Conservation (phyloP, 2,888 invertebrate genomes). For the Glyphotaelius pellucidus region DNA sequence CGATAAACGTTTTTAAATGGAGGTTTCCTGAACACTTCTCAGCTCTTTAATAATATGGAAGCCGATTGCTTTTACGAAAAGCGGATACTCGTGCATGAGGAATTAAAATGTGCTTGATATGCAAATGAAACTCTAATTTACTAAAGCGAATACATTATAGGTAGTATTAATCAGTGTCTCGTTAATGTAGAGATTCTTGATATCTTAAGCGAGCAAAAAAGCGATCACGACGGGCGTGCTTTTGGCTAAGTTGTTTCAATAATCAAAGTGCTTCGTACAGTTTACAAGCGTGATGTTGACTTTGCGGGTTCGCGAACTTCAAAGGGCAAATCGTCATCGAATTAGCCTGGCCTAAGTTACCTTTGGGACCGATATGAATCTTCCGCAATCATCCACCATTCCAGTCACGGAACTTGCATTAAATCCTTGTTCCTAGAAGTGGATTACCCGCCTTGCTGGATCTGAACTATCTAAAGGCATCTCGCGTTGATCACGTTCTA, state of each 20-base stretch:
- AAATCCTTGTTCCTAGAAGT: constrained; percentile 30
- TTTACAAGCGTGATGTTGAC: constrained; percentile 9
- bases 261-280: constrained; percentile 24
- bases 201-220: constrained; percentile 38
- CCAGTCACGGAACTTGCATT: constrained; percentile 42
- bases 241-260: background rate
- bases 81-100: constrained; percentile 25
- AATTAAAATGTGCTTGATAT: constrained; percentile 36
- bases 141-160: constrained; percentile 19
- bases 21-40: background rate
- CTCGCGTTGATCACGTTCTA: constrained; percentile 20
- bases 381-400: constrained; percentile 44
- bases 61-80: constrained; percentile 22
- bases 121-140: constrained; percentile 31
- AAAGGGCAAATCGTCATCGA: constrained; percentile 27
- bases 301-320: constrained; percentile 40
- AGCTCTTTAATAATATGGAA: background rate
- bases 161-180: constrained; percentile 23
- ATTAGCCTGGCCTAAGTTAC: constrained; percentile 35
- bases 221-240: constrained; percentile 5
- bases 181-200: constrained; percentile 24
- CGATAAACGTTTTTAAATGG: constrained; percentile 40
- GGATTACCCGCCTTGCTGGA: constrained; percentile 32
- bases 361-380: constrained; percentile 39
- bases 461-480: background rate